Base-by-base conservation (phyloP, 2,113 vertebrate species). In the Eubucco bourcierii region DNA sequence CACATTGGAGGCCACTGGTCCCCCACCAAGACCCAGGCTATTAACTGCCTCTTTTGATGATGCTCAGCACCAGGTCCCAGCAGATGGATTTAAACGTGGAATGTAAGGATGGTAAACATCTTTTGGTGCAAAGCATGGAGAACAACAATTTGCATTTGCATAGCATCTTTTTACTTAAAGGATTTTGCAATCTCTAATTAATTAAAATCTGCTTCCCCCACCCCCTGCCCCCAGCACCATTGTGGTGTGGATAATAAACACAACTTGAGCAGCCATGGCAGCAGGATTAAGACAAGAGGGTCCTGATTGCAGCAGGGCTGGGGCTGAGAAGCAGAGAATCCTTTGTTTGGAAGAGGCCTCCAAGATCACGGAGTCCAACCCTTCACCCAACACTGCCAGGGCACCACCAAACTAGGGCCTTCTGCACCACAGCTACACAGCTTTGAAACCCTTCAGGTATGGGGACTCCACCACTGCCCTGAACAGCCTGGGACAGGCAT, bases 111-210 rank as follows among this genome's bases (percentile, higher is more conserved):
- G 56, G 81, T 85, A 94, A 96, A 96, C 87, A 84, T 88, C 88
- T 92, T 94, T 93, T 90, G 81, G 75, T 87, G 89, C 84, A 37
- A 95, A 90, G 84, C 67, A 73, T 87, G 90, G 90, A 52, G 76
- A 95, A 73, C 66, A 90, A 92, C 71, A 81, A 94, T 94, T 95
- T 94, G 90, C 90, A 96, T 95, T 94, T 96, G 81, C 89, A 94
- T 87, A 92, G 71, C 88, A 79, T 88, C 88, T 87, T 93, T 96
- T 85, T 85, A 85, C 91, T 93, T 91, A 95, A 77, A 88, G 90
- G 93, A 94, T 95, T 90, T 85, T 66, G 64, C 12, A 79, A 66
- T 87, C 86, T 83, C 73, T 95, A 91, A 96, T 96, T 96, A 94
- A 95, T 94, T 95, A 92, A 94, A 89, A 87, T 94, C 74, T 88